A percentile compares a stretch with the other conserved stretches of the same genome.
These are phyloP conservation scores for Dromaius novaehollandiae DNA, from an alignment of 2,113 vertebrate species.

Conservation along the genomic window DNA sequence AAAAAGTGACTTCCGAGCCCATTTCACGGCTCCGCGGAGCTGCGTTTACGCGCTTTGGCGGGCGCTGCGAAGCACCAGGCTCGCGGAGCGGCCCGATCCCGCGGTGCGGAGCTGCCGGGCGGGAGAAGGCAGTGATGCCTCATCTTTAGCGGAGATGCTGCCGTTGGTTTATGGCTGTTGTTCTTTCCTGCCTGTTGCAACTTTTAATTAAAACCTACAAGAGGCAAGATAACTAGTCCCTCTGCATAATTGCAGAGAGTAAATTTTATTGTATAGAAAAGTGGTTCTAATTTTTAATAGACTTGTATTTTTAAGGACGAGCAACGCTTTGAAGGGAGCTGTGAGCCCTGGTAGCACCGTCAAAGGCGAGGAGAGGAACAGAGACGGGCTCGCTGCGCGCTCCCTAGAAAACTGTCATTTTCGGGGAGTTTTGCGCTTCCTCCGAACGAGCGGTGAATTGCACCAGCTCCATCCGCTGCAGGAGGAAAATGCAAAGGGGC, in stretches of 20 bases:
- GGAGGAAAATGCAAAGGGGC: slow-evolving; percentile 48
- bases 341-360: neutral
- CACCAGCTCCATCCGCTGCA: neutral
- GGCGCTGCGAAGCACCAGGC: too few species aligned
- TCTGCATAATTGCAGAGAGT: slow-evolving; percentile 22
- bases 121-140: neutral
- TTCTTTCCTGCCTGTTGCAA: neutral
- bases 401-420: slow-evolving; percentile 32
- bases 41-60: neutral
- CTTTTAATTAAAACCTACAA: slow-evolving; percentile 63
- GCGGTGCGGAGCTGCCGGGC: too few species aligned
- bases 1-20: neutral
- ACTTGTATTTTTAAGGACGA: slow-evolving; percentile 39
- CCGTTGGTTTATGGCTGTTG: neutral
- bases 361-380: neutral
- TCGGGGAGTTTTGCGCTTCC: neutral
- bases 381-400: neutral
- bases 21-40: fast-evolving
- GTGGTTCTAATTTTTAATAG: slow-evolving; percentile 63
- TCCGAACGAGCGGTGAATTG: slow-evolving; percentile 41
- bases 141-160: neutral
- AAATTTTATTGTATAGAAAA: slow-evolving; percentile 39
- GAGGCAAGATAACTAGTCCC: slow-evolving; percentile 11
- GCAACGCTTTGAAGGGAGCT: slow-evolving; percentile 35
- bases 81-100: too few species aligned